phyloP scores from a whole-genome alignment of 2,797 vertebrate species.

The Galago senegalensis region DNA sequence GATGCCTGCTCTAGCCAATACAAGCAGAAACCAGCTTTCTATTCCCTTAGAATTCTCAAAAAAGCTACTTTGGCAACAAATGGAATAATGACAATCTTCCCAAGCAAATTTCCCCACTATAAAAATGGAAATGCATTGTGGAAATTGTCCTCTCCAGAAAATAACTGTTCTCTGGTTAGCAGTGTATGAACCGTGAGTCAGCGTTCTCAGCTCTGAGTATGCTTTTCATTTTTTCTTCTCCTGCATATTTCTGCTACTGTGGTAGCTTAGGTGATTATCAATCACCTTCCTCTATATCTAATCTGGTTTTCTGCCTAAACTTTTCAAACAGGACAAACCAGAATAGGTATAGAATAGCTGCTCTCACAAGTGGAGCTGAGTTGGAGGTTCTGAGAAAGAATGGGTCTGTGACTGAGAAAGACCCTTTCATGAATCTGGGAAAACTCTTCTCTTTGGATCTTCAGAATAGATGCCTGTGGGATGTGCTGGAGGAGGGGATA shows the following conservation, averaged over 20 bases:
- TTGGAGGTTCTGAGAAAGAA: neutral
- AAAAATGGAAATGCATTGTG: conserved; percentile 10
- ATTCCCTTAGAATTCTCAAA: neutral
- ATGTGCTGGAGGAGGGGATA: neutral
- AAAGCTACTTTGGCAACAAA: neutral
- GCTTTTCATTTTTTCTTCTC: neutral
- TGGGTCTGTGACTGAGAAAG: neutral
- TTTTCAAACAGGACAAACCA: conserved; percentile 38
- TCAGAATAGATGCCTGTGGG: neutral
- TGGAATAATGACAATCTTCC: neutral
- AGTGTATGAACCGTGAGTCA: neutral
- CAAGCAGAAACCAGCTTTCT: conserved; percentile 20
- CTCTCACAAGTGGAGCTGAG: neutral
- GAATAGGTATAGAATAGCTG: neutral
- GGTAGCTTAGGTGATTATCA: neutral
- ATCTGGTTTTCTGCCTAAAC: neutral
- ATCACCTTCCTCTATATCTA: neutral
- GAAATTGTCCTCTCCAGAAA: conserved; percentile 8
- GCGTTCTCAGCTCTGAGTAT: neutral
- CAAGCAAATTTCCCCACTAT: neutral
- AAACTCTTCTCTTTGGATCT: neutral
- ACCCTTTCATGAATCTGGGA: neutral
- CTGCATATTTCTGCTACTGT: neutral
- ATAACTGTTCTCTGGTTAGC: neutral
- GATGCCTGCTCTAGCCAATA: neutral